Percentiles rank a stretch among this genome's conserved stretches.
These are phyloP conservation scores for Syrphus vitripennis DNA, from an alignment of 2,888 invertebrate genomes.

Conservation along the genomic window DNA sequence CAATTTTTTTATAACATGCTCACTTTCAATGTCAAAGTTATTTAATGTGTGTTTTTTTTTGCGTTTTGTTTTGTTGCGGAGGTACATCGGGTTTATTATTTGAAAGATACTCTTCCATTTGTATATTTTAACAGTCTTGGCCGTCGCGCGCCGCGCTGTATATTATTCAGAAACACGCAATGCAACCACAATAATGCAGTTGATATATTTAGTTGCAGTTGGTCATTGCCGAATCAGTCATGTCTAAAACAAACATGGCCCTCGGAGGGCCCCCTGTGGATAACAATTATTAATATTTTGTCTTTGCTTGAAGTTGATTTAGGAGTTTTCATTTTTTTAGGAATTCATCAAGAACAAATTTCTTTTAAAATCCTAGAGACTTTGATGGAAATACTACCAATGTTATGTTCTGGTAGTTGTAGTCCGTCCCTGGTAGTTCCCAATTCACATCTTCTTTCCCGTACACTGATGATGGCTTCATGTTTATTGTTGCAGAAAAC, in stretches of 20 bases:
- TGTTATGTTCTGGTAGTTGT: background rate
- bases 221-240: background rate
- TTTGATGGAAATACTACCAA: too few species aligned
- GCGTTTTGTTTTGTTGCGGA: background rate
- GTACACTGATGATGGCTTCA: background rate
- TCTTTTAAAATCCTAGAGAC: too few species aligned
- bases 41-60: slow-evolving; percentile 41
- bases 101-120: slow-evolving; percentile 15
- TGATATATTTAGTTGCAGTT: too few species aligned
- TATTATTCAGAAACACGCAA: slow-evolving; percentile 44
- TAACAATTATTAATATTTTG: background rate
- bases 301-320: too few species aligned
- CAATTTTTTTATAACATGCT: slow-evolving; percentile 59
- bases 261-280: background rate
- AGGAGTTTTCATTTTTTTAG: too few species aligned
- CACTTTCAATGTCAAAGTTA: slow-evolving; percentile 70
- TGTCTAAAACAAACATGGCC: too few species aligned
- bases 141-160: background rate
- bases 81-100: background rate
- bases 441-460: slow-evolving; percentile 26
- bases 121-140: slow-evolving; percentile 12
- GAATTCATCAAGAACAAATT: too few species aligned
- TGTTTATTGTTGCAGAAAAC: slow-evolving; percentile 38
- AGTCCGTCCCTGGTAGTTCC: background rate
- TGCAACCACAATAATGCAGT: slow-evolving; percentile 17